Evolutionary conservation across 1,140 invertebrate species (phyloP), one percentile per base, ranked within the genome.

Genomic region (Venustaconcha ellipsiformis): DNA sequence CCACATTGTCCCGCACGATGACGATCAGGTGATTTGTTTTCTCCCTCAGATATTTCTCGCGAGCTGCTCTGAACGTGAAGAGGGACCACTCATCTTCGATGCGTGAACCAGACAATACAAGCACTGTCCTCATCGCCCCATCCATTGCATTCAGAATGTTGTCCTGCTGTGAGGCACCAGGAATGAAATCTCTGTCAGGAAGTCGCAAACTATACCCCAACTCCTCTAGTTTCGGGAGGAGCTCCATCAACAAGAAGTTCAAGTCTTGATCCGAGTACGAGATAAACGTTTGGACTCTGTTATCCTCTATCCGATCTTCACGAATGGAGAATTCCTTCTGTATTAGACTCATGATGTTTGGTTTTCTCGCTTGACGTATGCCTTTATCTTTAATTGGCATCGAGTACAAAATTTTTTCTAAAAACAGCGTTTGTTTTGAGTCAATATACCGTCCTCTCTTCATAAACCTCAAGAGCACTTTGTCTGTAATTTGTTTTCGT

Each of bases 141-240:
- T 84, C 69, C 0, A 82, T 80, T 1, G 82, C 84, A 18, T 80
- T 77, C 15, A 85, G 70, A 37, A 85, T 80, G 66, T 85, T 85
- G 72, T 85, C 82, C 57, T 85, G 80, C 37, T 82, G 82, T 20
- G 82, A 77, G 20, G 81, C 78, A 6, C 84, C 84, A 13, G 76
- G 79, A 13, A 78, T 68, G 57, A 85, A 85, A 55, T 84, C 81
- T 37, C 82, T 74, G 67, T 85, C 84, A 14, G 81, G 75, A 14
- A 85, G 68, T 60, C 76, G 76, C 15, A 81, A 74, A 6, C 17
- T 65, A 68, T 82, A 81, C 2, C 79, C 81, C 0, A 62, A 71
- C 17, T 66, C 37, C 55, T 85, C 80, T 48, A 82, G 62, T 18
- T 65, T 67, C 18, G 75, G 72, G 30, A 72, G 75, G 11, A 85